Base-by-base conservation (phyloP, 2,888 invertebrate genomes). In the Dolichomitus sp. region DNA sequence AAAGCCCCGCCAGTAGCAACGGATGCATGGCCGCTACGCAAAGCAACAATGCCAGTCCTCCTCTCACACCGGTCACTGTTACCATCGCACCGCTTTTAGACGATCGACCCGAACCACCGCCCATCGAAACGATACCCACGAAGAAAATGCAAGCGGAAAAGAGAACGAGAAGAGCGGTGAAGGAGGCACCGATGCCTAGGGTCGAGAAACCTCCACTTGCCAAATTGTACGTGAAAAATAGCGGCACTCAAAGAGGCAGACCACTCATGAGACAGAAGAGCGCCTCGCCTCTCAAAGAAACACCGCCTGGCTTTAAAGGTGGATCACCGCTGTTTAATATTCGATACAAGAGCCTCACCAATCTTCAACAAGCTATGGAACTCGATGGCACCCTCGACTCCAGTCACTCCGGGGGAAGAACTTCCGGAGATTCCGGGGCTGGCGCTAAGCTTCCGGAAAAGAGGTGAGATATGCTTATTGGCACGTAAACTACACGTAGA, bases 51-150 rank as follows among this genome's bases (percentile, higher is more conserved):
- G 85, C 87, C 52, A 89, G 88, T 69, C 88, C 93, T 85, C 86
- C 93, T 63, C 37, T 91, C 95, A 94, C 95, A 94, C 90, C 95
- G 94, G 93, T 95, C 94, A 88, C 95, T 94, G 89, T 96, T 94
- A 89, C 94, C 94, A 87, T 95, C 94, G 52, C 95, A 94, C 83
- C 96, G 92, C 17, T 95, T 94, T 2, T 95, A 94, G 81, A 95
- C 94, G 83, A 95, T 68, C 97, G 97, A 94, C 98, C 98, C 72
- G 97, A 98, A 94, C 98, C 98, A 70, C 98, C 98, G 48, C 98
- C 98, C 12, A 98, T 98, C 89, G 98, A 98, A 94, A 98, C 98
- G 0, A 98, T 98, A 89, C 98, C 98, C 0, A 96, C 97, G 50
- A 97, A 97, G 93, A 97, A 97, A 93, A 95, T 96, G 23, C 95